Conservation (phyloP, 2,113 vertebrate genomes). For the Vulpes lagopus region DNA sequence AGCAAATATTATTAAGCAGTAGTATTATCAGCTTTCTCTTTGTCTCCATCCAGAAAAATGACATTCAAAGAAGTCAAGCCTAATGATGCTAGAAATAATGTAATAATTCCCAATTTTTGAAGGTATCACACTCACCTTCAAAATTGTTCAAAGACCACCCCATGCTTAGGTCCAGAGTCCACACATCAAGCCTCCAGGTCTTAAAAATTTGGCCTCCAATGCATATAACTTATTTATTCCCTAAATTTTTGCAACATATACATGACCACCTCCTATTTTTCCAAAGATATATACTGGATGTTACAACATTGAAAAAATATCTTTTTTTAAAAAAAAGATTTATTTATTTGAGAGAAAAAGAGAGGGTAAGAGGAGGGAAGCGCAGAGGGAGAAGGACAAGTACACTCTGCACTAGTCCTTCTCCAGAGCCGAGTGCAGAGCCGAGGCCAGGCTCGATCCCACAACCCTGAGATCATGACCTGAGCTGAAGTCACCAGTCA, state of each 20-base stretch:
- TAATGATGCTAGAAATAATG: neutral
- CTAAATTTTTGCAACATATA: neutral
- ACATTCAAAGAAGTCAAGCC: neutral
- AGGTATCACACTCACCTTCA: neutral
- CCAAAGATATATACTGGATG: neutral
- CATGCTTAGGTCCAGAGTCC: neutral
- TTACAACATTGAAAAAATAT: neutral
- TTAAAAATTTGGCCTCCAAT: neutral
- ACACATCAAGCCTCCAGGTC: neutral
- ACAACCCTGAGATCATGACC: neutral
- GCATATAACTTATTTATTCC: neutral
- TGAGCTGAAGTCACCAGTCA: neutral
- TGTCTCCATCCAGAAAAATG: neutral
- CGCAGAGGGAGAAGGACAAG: neutral
- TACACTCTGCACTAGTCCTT: neutral
- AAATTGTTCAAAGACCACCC: neutral
- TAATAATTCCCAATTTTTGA: neutral
- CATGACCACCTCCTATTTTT: neutral
- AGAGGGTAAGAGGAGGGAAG: no score
- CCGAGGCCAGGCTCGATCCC: neutral
- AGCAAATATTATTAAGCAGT: neutral
- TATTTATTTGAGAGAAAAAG: neutral
- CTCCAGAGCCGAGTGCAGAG: neutral
- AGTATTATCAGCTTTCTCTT: neutral
- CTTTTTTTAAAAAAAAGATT: neutral